Conservation (phyloP, 2,113 vertebrate species). For the Cottus gobio region DNA sequence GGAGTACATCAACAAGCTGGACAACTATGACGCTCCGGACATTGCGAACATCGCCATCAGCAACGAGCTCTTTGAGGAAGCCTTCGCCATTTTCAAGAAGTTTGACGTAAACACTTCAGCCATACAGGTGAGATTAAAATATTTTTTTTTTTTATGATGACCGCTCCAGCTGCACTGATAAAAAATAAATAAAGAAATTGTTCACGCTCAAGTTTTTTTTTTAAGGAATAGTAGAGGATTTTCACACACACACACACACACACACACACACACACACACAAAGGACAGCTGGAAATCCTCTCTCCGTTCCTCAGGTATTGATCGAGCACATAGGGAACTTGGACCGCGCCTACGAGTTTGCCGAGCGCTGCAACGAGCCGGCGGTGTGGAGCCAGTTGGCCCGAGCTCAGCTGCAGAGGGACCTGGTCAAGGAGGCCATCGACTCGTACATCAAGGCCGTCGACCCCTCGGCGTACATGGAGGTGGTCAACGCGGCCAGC, state of each 20-base stretch:
- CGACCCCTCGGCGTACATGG: conserved; percentile 90
- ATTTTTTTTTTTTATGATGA: background rate
- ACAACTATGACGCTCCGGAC: conserved; percentile 93
- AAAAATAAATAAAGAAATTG: too few relatives aligned
- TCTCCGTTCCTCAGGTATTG: conserved; percentile 82
- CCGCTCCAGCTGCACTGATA: background rate
- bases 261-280: too few relatives aligned
- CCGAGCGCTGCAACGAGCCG: conserved; percentile 89
- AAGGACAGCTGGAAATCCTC: too few relatives aligned
- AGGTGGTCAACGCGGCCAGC: conserved; percentile 90
- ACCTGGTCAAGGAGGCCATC: conserved; percentile 93
- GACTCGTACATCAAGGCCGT: conserved; percentile 93
- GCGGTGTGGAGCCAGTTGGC: conserved; percentile 93
- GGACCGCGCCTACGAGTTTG: conserved; percentile 93
- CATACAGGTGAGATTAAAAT: conserved; percentile 84
- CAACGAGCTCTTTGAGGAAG: conserved; percentile 93
- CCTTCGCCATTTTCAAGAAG: conserved; percentile 93
- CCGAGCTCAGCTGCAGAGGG: conserved; percentile 89
- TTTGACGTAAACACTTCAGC: conserved; percentile 94
- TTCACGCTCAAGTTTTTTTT: too few relatives aligned
- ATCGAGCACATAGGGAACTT: conserved; percentile 92
- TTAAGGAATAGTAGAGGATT: too few relatives aligned
- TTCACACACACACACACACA: too few relatives aligned
- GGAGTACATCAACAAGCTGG: conserved; percentile 92
- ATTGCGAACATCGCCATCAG: conserved; percentile 93